These are phyloP conservation scores for Corydoras sp. DNA, from an alignment of 2,113 vertebrate species.

Conservation along the genomic window DNA sequence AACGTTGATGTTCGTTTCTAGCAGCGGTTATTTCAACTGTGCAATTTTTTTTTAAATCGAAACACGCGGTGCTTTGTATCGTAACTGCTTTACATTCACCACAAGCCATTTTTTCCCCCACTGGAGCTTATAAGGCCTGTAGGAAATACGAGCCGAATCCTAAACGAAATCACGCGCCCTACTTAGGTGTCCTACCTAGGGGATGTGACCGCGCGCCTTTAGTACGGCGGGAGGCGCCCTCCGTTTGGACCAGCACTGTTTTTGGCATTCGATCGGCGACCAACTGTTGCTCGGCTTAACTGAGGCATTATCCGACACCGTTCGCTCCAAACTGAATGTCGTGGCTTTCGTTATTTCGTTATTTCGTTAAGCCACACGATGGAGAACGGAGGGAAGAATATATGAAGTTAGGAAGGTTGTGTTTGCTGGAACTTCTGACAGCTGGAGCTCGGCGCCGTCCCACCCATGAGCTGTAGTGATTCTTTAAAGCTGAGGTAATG, in stretches of 20 bases:
- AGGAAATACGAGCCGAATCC: constrained; percentile 17
- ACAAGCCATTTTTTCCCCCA: constrained; percentile 1
- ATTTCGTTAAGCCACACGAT: too few relatives aligned
- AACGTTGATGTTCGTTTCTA: not conserved
- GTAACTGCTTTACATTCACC: not conserved
- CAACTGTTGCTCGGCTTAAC: constrained; percentile 46
- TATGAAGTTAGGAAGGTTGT: too few relatives aligned
- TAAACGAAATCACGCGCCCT: not conserved
- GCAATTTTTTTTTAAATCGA: not conserved
- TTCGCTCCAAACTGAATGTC: not conserved
- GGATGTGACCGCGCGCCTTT: constrained; percentile 2
- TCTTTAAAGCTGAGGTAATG: constrained; percentile 39
- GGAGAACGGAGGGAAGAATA: too few relatives aligned
- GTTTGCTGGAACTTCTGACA: not conserved
- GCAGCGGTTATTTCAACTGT: not conserved
- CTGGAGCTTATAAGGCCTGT: constrained; percentile 9
- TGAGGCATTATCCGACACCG: not conserved
- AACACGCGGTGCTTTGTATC: not conserved
- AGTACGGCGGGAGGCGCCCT: not conserved
- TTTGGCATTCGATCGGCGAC: constrained; percentile 42
- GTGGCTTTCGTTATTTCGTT: not conserved
- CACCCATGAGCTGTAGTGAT: constrained; percentile 35
- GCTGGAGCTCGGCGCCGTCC: constrained; percentile 13
- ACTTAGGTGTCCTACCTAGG: not conserved
- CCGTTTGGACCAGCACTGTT: constrained; percentile 4